Base-by-base conservation (phyloP, 2,113 vertebrate genomes). In the Crypturellus undulatus region DNA sequence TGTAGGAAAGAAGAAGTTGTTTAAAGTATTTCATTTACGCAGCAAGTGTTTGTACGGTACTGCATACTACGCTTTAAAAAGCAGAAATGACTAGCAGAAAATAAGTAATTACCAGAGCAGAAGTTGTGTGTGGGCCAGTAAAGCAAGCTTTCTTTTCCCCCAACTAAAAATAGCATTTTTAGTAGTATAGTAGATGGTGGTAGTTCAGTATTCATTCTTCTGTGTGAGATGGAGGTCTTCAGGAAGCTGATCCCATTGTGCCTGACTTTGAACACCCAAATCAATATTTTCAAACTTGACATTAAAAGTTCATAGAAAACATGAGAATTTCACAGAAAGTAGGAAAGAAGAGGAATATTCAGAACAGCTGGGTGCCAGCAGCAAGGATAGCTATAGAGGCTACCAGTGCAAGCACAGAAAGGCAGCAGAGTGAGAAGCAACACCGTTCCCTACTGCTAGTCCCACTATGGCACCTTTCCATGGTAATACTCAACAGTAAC, bases 401-500 rank as follows among this genome's bases (percentile, higher is more conserved):
- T 83, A 25, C 28, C 58, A 12, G 1, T 12, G 28, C 52, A 43
- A 64, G 86, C 28, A 47, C 20, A 19, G 0, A 0, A 67, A 52
- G 21, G 9, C 24, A 32, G 34, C 19, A 5, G 49, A 30, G 22
- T 40, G 45, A 76, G 24, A 38, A 80, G 64, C 65, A 79, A 60
- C 54, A 56, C 26, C 1, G 0, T 7, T 51, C 28, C 28, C 20
- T 54, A 26, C 32, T 84, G 20, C 47, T 25, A 38, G 42, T 19
- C 34, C 51, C 0, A 0, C 15, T 8, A 4, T 0, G 0, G 6
- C 34, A 30, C 20, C 8, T n/a, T 59, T 54, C 26, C 54, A 1
- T 2, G 16, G 49, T 30, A 80, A 20, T 20, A 54, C 30, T 30
- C 3, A 0, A 9, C 10, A 2, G 3, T 3, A 11, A 4, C 43